Evolutionary conservation across 2,888 invertebrate genomes (phyloP), one percentile per base, ranked within the genome.

Genomic region (Chymomyza procnemis): DNA sequence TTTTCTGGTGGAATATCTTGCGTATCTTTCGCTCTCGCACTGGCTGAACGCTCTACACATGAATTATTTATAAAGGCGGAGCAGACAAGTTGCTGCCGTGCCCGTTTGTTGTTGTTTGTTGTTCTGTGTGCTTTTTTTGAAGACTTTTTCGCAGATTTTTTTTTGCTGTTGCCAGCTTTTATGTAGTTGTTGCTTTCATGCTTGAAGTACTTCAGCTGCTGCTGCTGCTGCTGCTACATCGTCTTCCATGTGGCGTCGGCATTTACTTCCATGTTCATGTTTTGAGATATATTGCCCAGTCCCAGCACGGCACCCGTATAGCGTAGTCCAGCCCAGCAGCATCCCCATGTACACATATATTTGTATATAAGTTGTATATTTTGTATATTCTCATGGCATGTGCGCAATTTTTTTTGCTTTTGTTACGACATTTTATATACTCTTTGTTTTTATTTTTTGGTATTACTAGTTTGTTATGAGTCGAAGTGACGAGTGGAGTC

Each of bases 41-140:
- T 75, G 75, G 79, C 34, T 41, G 34, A 50, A n/a, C 16, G 18
- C 19, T 16, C 78, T 80, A 81, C 88, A 87, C 85, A 90, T 90
- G 89, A 90, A 90, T 90, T 90, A 90, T 90, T 90, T 90, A 90
- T 90, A 90, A 90, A 90, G 90, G 90, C 90, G 90, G 90, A 90
- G 90, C 90, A 90, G 89, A 88, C 89, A 87, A 90, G 90, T 89
- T 81, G 81, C 85, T 81, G 80, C 75, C 73, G 75, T 80, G 83
- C 81, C 69, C 75, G 69, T 73, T 70, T 46, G 60, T 52, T 52
- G 74, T 79, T 76, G 72, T 73, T 69, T 69, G 50, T 46, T 64
- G 64, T 71, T 77, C 66, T 60, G 67, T 69, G 48, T 52, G 60
- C 66, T 66, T 71, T 62, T 70, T 69, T 71, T 74, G 77, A 75